phyloP scores from a whole-genome alignment of 2,113 vertebrate species.

The Elachura formosa region DNA sequence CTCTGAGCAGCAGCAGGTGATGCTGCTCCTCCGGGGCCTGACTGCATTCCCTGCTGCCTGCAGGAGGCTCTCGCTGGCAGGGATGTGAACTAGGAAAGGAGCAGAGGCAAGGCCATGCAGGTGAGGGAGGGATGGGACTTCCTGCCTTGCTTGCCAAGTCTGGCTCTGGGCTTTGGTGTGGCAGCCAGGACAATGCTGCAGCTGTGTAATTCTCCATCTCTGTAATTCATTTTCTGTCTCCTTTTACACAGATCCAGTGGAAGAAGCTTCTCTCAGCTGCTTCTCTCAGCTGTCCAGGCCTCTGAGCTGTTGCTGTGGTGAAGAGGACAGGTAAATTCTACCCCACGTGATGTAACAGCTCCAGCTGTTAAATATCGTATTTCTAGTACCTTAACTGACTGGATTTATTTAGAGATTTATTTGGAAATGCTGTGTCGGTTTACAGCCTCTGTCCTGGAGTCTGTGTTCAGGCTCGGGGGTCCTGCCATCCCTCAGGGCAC shows the following conservation, averaged over 20 bases:
- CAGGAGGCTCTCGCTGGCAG: not conserved
- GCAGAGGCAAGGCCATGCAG: not conserved
- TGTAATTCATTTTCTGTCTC: not conserved
- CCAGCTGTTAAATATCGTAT: not conserved
- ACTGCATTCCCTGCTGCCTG: not conserved
- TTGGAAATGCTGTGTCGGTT: not conserved
- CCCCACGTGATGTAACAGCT: not conserved
- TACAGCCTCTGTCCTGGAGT: fast-evolving
- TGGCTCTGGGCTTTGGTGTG: not conserved
- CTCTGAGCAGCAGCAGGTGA: not conserved
- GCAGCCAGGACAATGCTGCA: not conserved
- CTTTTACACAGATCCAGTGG: not conserved
- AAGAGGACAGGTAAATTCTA: not conserved
- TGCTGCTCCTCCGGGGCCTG: not conserved
- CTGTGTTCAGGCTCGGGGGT: not conserved
- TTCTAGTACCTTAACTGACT: not conserved
- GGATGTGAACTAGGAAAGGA: not conserved
- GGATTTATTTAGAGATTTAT: not conserved
- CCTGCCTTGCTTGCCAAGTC: not conserved
- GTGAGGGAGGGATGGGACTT: not conserved
- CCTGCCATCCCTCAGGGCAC: not conserved
- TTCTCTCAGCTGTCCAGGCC: not conserved
- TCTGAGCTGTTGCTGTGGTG: not conserved
- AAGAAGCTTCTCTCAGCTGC: not conserved
- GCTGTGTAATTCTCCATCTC: not conserved